Evolutionary conservation across 2,797 vertebrate species (phyloP).

Genomic region (Amblyopsis hoosieri): DNA sequence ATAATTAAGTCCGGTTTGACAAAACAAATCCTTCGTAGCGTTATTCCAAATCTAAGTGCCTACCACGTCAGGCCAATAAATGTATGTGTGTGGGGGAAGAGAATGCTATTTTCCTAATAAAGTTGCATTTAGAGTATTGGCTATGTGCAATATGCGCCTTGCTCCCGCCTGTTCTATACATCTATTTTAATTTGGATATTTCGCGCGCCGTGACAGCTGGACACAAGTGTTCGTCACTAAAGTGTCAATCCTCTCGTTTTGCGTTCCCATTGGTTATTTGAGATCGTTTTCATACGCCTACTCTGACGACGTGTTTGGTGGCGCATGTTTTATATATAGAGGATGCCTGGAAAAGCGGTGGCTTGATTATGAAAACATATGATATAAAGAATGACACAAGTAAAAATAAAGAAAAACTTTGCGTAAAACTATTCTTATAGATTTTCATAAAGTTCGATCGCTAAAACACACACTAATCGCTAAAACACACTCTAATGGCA

Average conservation of each 20-base stretch:
- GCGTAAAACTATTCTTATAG: too few relatives aligned
- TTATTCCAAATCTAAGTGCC: constrained; percentile 3
- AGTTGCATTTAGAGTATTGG: constrained; percentile 25
- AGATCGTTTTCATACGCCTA: constrained; percentile 19
- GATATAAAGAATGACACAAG: too few relatives aligned
- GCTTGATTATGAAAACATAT: background rate
- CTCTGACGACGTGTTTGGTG: constrained; percentile 1
- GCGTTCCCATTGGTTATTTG: constrained; percentile 59
- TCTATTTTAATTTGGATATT: constrained; percentile 69
- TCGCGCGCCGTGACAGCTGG: constrained; percentile 78
- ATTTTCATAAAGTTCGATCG: too few relatives aligned
- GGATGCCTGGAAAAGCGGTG: constrained; percentile 25
- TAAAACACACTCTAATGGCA: too few relatives aligned
- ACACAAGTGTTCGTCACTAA: constrained; percentile 21
- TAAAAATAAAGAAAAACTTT: too few relatives aligned
- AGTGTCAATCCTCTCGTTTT: constrained; percentile 50
- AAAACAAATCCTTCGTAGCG: constrained; percentile 18
- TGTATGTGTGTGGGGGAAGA: constrained; percentile 4
- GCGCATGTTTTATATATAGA: background rate
- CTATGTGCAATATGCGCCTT: constrained; percentile 10
- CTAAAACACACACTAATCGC: too few relatives aligned
- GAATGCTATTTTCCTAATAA: constrained; percentile 15
- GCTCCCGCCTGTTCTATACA: constrained; percentile 75
- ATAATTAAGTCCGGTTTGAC: constrained; percentile 3
- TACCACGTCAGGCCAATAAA: constrained; percentile 2